These are phyloP conservation scores for Scomber colias DNA, from an alignment of 2,113 vertebrate genomes.

Conservation along the genomic window DNA sequence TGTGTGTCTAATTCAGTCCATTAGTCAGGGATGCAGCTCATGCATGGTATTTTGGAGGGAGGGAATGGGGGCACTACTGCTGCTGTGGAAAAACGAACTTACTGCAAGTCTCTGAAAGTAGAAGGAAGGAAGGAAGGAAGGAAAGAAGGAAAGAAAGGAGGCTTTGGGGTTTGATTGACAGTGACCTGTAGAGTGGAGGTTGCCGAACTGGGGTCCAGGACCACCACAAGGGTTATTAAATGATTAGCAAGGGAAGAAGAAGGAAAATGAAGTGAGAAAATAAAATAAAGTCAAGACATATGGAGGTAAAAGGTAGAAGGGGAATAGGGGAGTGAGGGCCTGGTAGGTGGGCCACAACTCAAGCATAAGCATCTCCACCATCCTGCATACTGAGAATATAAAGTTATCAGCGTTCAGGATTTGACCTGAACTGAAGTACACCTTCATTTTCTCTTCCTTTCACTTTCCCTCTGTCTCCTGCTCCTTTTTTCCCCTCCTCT, in stretches of 20 bases:
- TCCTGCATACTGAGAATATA: constrained; percentile 45
- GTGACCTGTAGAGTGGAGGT: not conserved
- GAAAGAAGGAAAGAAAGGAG: not conserved
- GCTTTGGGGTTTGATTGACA: not conserved
- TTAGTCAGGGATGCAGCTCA: constrained; percentile 34
- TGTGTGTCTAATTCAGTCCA: constrained; percentile 46
- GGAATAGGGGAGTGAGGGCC: constrained; percentile 9
- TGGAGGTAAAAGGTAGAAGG: not conserved
- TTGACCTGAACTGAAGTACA: constrained; percentile 51
- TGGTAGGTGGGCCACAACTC: constrained; percentile 7
- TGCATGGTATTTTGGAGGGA: constrained; percentile 23
- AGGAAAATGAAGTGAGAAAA: not conserved
- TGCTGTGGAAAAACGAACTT: constrained; percentile 4
- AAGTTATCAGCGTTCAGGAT: constrained; percentile 46
- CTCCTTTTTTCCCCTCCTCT: not conserved
- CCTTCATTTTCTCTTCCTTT: constrained; percentile 41
- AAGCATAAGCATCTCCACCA: constrained; percentile 9
- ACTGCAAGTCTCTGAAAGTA: not conserved
- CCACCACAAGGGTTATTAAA: no score
- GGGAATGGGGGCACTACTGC: constrained; percentile 7
- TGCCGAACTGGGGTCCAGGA: not conserved
- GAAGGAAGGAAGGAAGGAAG: not conserved
- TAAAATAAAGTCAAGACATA: not conserved
- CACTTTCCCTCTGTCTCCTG: not conserved
- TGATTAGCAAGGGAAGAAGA: no score